Conservation (phyloP, 1,140 invertebrate species). For the Rhopalosiphum maidis region DNA sequence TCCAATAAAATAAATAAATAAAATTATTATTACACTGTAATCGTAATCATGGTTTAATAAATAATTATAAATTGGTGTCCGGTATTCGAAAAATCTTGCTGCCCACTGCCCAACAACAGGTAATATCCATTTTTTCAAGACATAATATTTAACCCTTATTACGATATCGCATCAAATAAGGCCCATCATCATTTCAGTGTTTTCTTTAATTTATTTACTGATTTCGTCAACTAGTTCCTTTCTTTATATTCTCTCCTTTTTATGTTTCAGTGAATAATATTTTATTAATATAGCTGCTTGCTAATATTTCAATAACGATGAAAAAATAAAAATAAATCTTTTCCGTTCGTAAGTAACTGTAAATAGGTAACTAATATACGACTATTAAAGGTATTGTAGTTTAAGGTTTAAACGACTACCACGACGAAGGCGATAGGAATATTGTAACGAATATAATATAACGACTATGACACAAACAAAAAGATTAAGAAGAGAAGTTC, state of each 20-base stretch:
- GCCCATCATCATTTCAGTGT: not conserved
- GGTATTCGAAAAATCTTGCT: too few relatives aligned
- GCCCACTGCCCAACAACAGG: too few relatives aligned
- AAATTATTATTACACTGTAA: not conserved
- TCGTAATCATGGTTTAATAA: not conserved
- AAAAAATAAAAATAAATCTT: not conserved
- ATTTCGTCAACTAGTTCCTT: not conserved
- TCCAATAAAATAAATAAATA: not conserved
- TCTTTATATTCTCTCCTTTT: not conserved
- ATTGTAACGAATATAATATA: not conserved
- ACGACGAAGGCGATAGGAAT: not conserved
- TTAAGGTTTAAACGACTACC: not conserved
- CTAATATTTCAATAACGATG: not conserved
- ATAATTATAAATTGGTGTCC: not conserved
- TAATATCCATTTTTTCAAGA: too few relatives aligned
- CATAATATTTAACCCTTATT: too few relatives aligned
- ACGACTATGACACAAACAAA: not conserved
- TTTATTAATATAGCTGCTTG: not conserved
- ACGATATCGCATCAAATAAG: too few relatives aligned
- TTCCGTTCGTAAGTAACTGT: not conserved
- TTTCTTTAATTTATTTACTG: not conserved
- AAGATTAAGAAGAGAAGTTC: not conserved
- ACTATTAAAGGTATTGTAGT: not conserved
- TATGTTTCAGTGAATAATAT: not conserved
- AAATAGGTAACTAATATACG: not conserved